phyloP scores from a whole-genome alignment of 2,113 vertebrate species.

The Oenanthe melanoleuca region DNA sequence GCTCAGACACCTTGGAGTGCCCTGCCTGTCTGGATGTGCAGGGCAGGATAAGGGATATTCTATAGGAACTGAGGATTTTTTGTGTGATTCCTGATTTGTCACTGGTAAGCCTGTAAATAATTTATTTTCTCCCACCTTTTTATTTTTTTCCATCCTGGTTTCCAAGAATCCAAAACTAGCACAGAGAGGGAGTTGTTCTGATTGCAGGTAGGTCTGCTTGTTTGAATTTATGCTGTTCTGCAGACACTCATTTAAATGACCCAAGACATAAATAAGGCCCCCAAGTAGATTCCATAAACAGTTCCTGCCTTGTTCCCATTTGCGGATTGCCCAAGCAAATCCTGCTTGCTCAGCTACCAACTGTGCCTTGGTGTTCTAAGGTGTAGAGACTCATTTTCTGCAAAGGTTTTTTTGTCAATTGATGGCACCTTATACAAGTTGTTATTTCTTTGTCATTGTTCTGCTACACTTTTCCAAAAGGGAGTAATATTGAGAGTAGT shows the following conservation, averaged over 20 bases:
- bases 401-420: accelerated
- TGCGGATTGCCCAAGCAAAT: background rate
- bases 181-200: background rate
- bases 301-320: background rate
- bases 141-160: background rate
- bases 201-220: background rate
- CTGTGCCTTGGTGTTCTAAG: background rate
- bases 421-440: background rate
- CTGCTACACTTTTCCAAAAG: background rate
- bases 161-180: background rate
- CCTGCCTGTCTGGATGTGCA: background rate
- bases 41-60: background rate
- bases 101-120: conserved; percentile 15
- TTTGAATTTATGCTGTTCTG: background rate
- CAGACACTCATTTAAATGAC: background rate
- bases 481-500: background rate
- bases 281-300: background rate
- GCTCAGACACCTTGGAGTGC: background rate
- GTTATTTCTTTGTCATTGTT: background rate
- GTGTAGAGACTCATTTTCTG: background rate
- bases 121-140: background rate
- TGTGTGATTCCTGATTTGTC: background rate
- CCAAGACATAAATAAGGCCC: background rate
- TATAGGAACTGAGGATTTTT: background rate
- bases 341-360: background rate